A percentile compares a stretch with the other conserved stretches of the same genome.
Conservation (phyloP, 2,888 invertebrate species). For the Drosophila monieri region DNA sequence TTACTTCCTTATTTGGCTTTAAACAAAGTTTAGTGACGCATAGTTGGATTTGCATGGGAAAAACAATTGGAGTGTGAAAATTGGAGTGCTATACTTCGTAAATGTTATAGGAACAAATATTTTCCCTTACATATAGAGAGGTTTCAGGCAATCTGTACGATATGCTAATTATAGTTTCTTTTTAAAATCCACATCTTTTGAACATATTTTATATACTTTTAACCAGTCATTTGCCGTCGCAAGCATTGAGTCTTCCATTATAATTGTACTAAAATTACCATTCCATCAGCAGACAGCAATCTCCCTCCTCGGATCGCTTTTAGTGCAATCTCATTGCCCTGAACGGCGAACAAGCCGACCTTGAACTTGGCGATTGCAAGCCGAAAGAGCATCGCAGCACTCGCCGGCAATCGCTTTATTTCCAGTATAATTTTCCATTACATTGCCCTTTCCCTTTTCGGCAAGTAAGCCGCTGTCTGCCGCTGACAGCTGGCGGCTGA, state of each 20-base stretch:
- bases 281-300: slow-evolving; percentile 28
- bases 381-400: slow-evolving; percentile 18
- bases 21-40: slow-evolving; percentile 36
- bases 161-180: neutral
- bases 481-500: slow-evolving; percentile 42
- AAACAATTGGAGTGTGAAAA: neutral
- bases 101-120: neutral
- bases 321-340: slow-evolving; percentile 46
- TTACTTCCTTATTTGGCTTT: slow-evolving; percentile 69
- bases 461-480: neutral
- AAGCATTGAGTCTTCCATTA: slow-evolving; percentile 16
- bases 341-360: slow-evolving; percentile 33
- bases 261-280: slow-evolving; percentile 17
- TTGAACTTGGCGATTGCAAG: slow-evolving; percentile 64
- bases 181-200: neutral
- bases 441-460: slow-evolving; percentile 58
- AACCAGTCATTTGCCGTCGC: slow-evolving; percentile 1
- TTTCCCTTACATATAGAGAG: neutral
- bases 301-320: slow-evolving; percentile 15
- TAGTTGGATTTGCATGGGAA: slow-evolving; percentile 12
- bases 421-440: slow-evolving; percentile 40
- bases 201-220: neutral
- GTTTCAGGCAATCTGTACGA: neutral
- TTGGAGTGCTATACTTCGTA: neutral
- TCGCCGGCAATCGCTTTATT: slow-evolving; percentile 35